Base-by-base conservation (phyloP, 1,140 invertebrate genomes). In the Aplysia californica region DNA sequence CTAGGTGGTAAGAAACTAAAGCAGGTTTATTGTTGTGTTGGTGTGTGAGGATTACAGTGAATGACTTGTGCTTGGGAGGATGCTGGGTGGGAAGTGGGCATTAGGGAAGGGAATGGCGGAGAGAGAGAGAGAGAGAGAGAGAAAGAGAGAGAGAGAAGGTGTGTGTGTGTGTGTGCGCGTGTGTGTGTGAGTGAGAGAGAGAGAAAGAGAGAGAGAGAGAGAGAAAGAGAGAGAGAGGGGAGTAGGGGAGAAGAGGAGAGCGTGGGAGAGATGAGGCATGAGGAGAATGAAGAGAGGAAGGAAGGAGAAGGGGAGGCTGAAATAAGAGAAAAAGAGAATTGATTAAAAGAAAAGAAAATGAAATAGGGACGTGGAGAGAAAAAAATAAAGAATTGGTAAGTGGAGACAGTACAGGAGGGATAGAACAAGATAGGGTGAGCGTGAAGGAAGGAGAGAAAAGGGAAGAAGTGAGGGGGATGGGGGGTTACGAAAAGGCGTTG, bases 81-180 rank as follows among this genome's bases (percentile, higher is more conserved):
- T n/a, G n/a, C n/a, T n/a, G n/a, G n/a, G n/a, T n/a, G n/a, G n/a
- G n/a, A n/a, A n/a, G n/a, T n/a, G n/a, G n/a, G n/a, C n/a, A n/a
- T n/a, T n/a, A n/a, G n/a, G n/a, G n/a, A n/a, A 66, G n/a, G 29
- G 26, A 66, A 31, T 26, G 64, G 33, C 26, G n/a, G 33, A 66
- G 64, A 31, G 5, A 35, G 31, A 66, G 64, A 66, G 33, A 33
- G 31, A 66, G 64, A 66, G 31, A 35, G 31, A 66, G 64, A 66
- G 31, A 33, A n/a, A 66, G 29, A 66, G 33, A 66, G 64, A 66
- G 6, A 33, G 33, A 66, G 64, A 66, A 36, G 64, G 44, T 15
- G n/a, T n/a, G n/a, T n/a, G n/a, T n/a, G n/a, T 33, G 31, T 15
- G 31, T 33, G 64, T 33, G 33, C 6, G 33, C 29, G 64, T 33